Evolutionary conservation across 2,888 invertebrate species (phyloP), one percentile per base, ranked within the genome.

Genomic region (Drosophila testacea): DNA sequence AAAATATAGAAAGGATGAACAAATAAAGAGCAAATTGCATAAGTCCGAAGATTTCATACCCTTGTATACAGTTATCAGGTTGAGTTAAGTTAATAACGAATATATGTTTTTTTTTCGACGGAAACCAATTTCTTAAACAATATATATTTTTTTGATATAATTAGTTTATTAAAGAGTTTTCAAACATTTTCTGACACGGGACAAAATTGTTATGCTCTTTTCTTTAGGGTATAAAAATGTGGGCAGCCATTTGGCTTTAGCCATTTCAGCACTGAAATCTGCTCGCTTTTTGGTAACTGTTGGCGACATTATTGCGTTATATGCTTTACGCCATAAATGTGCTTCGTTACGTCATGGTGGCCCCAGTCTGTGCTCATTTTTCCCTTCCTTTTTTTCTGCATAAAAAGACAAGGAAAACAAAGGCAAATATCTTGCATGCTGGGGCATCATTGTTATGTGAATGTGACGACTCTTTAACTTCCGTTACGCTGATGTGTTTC

Each of bases 401-500:
- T 39, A 70, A 66, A 80, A 87, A 74, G 69, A 51, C 52, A 52
- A 41, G 54, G 48, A 67, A 85, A 82, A 85, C 83, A 87, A 83
- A 66, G 67, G 34, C 46, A 57, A 69, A 69, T 59, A 54, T 65
- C 79, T 71, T 71, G 56, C 69, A 80, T 63, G 72, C 60, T 54
- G 73, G 39, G 52, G 55, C 81, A 88, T 88, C 86, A 91, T 84
- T 88, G 90, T 90, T 87, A 87, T 91, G 84, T 78, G 85, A 85
- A 84, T 91, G 83, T 85, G 84, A 86, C 82, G 90, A 90, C 89
- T 90, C 89, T 91, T 89, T 87, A 84, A 89, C 90, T 90, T 91
- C 91, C 91, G 90, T 85, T 88, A 83, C 89, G 90, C 91, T 91
- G 90, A 91, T 91, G 90, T 91, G 87, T 90, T 91, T 91, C 91